Evolutionary conservation across 2,113 vertebrate genomes (phyloP).

Genomic region (Bambusicola thoracicus): DNA sequence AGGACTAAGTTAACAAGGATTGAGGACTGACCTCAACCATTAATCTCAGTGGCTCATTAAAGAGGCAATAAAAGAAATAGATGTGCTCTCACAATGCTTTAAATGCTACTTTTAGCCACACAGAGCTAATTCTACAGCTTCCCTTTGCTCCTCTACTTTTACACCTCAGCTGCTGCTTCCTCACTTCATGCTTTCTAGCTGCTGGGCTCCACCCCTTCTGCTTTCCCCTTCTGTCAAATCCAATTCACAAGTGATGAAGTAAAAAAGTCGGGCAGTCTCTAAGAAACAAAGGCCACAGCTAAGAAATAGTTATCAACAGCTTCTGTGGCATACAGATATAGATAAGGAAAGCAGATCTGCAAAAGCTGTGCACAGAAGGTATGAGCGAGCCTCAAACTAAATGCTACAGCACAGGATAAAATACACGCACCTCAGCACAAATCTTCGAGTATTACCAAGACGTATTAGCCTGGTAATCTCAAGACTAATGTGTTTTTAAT

Average conservation of each 20-base stretch:
- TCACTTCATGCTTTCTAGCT: not conserved
- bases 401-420: not conserved
- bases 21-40: not conserved
- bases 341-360: not conserved
- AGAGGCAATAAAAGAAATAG: conserved; percentile 7
- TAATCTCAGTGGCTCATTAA: conserved; percentile 16
- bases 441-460: not conserved
- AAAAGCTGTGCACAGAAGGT: not conserved
- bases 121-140: not conserved
- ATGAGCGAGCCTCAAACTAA: not conserved
- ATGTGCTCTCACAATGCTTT: not conserved
- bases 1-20: not conserved
- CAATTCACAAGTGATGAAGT: not conserved
- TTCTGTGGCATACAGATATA: not conserved
- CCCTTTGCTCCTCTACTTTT: not conserved
- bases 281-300: not conserved
- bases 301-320: not conserved
- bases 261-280: not conserved
- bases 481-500: not conserved
- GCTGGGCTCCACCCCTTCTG: not conserved
- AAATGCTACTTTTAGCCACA: not conserved
- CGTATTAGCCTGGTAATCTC: not conserved
- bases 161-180: not conserved
- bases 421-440: not conserved
- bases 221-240: not conserved